These are phyloP conservation scores for Caenorhabditis sulstoni DNA, from an alignment of 2,888 invertebrate species.

Conservation along the genomic window DNA sequence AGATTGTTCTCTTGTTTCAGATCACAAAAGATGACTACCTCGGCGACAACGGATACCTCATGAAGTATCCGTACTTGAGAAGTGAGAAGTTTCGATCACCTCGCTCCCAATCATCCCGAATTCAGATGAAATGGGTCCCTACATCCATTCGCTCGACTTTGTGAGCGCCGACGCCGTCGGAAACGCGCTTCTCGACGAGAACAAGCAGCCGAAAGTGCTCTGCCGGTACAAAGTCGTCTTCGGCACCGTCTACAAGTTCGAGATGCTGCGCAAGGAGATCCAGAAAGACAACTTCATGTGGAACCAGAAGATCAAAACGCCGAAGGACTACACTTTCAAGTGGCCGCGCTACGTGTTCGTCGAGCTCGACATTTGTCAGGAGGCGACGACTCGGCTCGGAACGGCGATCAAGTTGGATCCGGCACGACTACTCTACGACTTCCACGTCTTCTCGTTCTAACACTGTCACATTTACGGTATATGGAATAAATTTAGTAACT, in stretches of 20 bases:
- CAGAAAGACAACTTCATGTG: constrained; percentile 9
- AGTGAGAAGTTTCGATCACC: no score
- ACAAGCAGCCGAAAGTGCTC: constrained; percentile 19
- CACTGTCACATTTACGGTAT: background rate
- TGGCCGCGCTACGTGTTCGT: constrained; percentile 43
- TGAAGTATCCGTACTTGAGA: constrained; percentile 21
- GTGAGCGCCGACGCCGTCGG: no score
- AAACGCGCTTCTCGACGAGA: constrained; percentile 12
- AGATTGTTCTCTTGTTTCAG: constrained; percentile 22
- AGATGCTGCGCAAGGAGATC: constrained; percentile 20
- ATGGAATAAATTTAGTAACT: no score
- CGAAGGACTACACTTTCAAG: constrained; percentile 42
- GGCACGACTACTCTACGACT: constrained; percentile 42
- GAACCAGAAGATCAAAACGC: constrained; percentile 24
- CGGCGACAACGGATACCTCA: constrained; percentile 44
- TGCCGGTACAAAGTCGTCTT: constrained; percentile 41
- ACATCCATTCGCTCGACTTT: constrained; percentile 39
- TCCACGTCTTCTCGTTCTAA: constrained; percentile 53
- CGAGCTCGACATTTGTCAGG: constrained; percentile 53
- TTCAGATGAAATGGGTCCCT: constrained; percentile 38
- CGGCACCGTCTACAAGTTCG: constrained; percentile 45
- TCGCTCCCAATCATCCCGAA: no score
- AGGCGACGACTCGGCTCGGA: constrained; percentile 11
- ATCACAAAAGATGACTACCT: constrained; percentile 39
- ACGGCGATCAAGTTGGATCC: constrained; percentile 24